These are phyloP conservation scores for Acanthochromis polyacanthus DNA, from an alignment of 2,113 vertebrate species.

Conservation along the genomic window DNA sequence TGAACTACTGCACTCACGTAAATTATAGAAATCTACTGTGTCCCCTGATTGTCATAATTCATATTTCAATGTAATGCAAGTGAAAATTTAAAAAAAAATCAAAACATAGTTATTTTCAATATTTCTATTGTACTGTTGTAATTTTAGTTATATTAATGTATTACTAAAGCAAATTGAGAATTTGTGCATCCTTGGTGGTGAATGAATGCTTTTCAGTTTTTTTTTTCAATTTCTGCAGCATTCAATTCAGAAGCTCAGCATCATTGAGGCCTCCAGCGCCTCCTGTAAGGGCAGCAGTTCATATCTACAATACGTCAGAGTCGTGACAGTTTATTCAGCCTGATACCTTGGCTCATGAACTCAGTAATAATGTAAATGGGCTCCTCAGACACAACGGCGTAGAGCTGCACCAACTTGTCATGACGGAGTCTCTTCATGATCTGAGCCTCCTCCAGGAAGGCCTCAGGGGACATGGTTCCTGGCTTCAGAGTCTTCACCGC, in stretches of 20 bases:
- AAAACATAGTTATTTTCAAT: neutral
- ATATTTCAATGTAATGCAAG: neutral
- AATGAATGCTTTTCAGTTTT: neutral
- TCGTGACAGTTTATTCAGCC: constrained; percentile 31
- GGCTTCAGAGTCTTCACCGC: constrained; percentile 98
- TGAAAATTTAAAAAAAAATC: neutral
- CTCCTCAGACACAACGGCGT: constrained; percentile 96
- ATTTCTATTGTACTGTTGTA: neutral
- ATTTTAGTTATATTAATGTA: neutral
- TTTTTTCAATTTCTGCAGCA: neutral
- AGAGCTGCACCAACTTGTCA: constrained; percentile 98
- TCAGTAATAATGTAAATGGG: constrained; percentile 99
- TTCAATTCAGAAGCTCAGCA: neutral
- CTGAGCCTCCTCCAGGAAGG: constrained; percentile 98
- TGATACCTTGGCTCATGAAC: constrained; percentile 94
- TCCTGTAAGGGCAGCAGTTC: constrained; percentile 18
- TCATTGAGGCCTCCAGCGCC: constrained; percentile 14
- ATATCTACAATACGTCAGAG: constrained; percentile 30
- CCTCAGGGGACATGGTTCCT: constrained; percentile 97
- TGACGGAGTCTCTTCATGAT: constrained; percentile 98
- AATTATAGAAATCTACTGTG: neutral
- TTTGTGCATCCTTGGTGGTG: neutral
- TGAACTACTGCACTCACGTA: neutral
- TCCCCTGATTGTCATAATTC: neutral
- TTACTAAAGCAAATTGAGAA: neutral